Evolutionary conservation across 2,888 invertebrate species (phyloP).

Genomic region (Pardosa pseudoannulata): DNA sequence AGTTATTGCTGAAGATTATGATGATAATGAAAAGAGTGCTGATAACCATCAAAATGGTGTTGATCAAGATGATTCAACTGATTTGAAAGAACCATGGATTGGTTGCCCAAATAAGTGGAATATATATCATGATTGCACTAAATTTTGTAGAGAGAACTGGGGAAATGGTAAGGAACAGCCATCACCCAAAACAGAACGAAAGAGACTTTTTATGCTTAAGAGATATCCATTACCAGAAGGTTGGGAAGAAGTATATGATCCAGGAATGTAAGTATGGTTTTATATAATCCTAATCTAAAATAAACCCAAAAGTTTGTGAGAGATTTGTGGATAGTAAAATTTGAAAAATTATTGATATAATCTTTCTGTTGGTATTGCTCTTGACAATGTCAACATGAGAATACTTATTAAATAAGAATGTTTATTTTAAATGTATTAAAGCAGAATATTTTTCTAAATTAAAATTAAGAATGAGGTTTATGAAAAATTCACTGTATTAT

Average conservation of each 20-base stretch:
- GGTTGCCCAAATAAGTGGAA: conserved; percentile 98
- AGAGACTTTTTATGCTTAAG: conserved; percentile 84
- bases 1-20: conserved; percentile 95
- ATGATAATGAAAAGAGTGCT: conserved; percentile 80
- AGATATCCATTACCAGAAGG: conserved; percentile 92
- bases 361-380: too few relatives aligned
- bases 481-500: too few relatives aligned
- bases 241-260: conserved; percentile 96
- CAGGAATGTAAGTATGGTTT: conserved; percentile 80
- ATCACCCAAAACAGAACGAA: conserved; percentile 70
- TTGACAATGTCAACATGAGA: too few relatives aligned
- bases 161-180: conserved; percentile 79
- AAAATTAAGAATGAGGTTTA: too few relatives aligned
- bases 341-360: too few relatives aligned
- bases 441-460: too few relatives aligned
- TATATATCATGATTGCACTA: conserved; percentile 92
- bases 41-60: conserved; percentile 41
- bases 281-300: too few relatives aligned
- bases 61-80: not conserved
- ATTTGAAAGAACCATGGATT: conserved; percentile 74
- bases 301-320: too few relatives aligned
- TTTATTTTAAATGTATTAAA: too few relatives aligned
- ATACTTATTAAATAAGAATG: too few relatives aligned
- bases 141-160: conserved; percentile 93
- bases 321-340: too few relatives aligned